These are phyloP conservation scores for Saturnia pavonia DNA, from an alignment of 2,888 invertebrate genomes.

Conservation along the genomic window DNA sequence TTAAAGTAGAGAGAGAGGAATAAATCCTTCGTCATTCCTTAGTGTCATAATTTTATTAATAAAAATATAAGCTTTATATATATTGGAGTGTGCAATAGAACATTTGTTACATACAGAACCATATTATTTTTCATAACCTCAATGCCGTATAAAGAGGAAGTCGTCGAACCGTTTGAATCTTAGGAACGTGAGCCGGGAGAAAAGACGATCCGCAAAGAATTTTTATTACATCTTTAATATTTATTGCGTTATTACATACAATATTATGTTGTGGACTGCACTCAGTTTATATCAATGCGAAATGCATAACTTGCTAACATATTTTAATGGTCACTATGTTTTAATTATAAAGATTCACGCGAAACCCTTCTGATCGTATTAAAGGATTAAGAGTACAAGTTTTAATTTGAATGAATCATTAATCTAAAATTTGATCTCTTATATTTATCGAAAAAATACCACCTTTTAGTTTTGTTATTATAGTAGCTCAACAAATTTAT, in stretches of 20 bases:
- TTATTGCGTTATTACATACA: constrained; percentile 1
- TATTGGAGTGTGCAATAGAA: neutral
- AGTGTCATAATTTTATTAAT: neutral
- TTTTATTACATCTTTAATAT: constrained; percentile 9
- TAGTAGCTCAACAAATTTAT: no score
- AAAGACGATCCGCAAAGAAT: neutral
- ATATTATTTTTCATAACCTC: neutral
- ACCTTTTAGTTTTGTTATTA: no score
- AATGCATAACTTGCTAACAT: neutral
- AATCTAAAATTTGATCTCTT: no score
- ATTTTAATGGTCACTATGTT: neutral
- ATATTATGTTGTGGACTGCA: neutral
- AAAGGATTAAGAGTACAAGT: no score
- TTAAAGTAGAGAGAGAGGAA: no score
- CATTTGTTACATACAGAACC: neutral
- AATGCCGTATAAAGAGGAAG: neutral
- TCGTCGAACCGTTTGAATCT: constrained; percentile 1
- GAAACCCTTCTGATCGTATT: no score
- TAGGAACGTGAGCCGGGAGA: constrained; percentile 1
- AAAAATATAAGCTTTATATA: neutral
- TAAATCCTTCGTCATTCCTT: neutral
- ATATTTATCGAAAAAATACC: no score
- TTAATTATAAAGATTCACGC: no score
- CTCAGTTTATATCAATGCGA: neutral
- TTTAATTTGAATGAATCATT: no score